Evolutionary conservation across 2,113 vertebrate species (phyloP).

Genomic region (Saimiri boliviensis): DNA sequence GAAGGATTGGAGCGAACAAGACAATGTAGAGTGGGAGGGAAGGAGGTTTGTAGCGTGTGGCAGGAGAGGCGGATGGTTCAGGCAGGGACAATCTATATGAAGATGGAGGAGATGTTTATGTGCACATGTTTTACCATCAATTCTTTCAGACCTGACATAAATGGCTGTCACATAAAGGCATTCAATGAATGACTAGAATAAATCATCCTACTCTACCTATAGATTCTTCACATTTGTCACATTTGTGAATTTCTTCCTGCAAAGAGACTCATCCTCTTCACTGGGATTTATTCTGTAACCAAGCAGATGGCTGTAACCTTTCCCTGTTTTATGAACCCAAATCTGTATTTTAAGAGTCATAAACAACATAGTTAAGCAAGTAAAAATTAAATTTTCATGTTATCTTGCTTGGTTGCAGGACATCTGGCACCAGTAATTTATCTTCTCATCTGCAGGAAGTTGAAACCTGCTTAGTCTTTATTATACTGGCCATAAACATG

Average conservation of each 20-base stretch:
- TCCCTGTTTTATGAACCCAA: constrained; percentile 62
- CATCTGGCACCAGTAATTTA: constrained; percentile 55
- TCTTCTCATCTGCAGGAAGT: constrained; percentile 50
- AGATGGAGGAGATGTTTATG: neutral
- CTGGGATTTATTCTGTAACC: constrained; percentile 45
- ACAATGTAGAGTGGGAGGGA: neutral
- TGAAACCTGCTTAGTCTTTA: constrained; percentile 55
- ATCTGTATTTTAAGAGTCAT: constrained; percentile 64
- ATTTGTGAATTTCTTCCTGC: constrained; percentile 7
- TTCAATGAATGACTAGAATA: neutral
- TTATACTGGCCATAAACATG: constrained; percentile 36
- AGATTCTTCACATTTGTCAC: constrained; percentile 32
- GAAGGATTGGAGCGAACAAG: neutral
- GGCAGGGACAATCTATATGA: neutral
- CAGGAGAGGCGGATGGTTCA: neutral
- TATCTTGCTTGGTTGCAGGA: constrained; percentile 62
- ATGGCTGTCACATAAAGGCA: neutral
- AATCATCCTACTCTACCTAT: neutral
- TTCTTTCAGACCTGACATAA: neutral
- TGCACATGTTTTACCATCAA: neutral
- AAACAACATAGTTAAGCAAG: constrained; percentile 67
- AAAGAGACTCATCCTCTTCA: neutral
- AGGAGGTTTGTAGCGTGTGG: neutral
- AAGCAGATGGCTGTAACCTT: constrained; percentile 65
- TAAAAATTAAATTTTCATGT: constrained; percentile 67